A percentile compares a stretch with the other conserved stretches of the same genome.
Conservation (phyloP, 2,797 vertebrate genomes). For the Coendou prehensilis region DNA sequence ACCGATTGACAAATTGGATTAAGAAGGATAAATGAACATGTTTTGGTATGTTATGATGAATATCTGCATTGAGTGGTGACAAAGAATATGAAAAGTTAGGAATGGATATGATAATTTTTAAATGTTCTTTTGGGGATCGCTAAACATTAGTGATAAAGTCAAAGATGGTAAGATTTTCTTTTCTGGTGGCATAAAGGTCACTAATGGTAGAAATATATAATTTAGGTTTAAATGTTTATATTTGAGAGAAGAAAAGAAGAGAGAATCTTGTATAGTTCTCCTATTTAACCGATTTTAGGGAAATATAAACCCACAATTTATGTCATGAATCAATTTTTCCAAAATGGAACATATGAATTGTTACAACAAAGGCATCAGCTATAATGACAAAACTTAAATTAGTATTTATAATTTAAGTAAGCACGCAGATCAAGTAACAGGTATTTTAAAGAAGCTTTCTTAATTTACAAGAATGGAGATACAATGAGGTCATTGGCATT, state of each 20-base stretch:
- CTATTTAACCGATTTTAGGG: neutral
- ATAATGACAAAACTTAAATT: neutral
- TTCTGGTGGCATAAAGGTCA: neutral
- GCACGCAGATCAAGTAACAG: neutral
- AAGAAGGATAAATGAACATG: neutral
- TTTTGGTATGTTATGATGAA: neutral
- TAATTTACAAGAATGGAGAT: conserved; percentile 6
- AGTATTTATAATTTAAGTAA: conserved; percentile 43
- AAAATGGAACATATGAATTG: neutral
- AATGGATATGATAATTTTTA: neutral
- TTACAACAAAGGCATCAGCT: conserved; percentile 22
- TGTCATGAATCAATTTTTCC: neutral
- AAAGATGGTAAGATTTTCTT: conserved; percentile 3
- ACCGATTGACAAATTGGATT: neutral
- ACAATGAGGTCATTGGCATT: conserved; percentile 58
- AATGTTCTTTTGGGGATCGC: neutral
- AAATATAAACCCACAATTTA: neutral
- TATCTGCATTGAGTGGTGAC: neutral
- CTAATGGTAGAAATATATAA: neutral
- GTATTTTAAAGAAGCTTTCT: conserved; percentile 1
- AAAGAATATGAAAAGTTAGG: neutral
- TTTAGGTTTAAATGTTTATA: neutral
- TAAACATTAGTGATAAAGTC: neutral
- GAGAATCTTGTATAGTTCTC: neutral
- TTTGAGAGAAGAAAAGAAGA: neutral